Percentiles rank a stretch among this genome's conserved stretches.
phyloP scores from a whole-genome alignment of 1,140 invertebrate species.

The Vanessa tameamea region DNA sequence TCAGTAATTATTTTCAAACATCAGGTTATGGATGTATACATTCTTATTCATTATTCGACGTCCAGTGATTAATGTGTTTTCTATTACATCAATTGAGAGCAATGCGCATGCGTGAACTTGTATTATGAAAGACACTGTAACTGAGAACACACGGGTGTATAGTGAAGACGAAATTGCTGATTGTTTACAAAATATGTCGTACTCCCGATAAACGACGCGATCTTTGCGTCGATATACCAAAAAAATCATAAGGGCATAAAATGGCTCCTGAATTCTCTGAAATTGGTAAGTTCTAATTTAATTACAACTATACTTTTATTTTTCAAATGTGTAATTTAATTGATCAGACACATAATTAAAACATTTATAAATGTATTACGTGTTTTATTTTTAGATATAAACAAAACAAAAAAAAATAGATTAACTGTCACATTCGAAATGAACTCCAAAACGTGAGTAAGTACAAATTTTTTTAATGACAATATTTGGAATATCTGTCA shows the following conservation, averaged over 20 bases:
- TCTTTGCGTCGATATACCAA: background rate
- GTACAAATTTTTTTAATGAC: constrained; percentile 46
- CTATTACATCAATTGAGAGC: constrained; percentile 67
- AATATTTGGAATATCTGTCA: background rate
- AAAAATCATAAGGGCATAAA: background rate
- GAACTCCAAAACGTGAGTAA: constrained; percentile 74
- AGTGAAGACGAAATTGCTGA: constrained; percentile 24
- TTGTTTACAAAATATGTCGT: constrained; percentile 24
- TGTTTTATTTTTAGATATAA: constrained; percentile 48
- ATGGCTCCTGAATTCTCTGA: constrained; percentile 8
- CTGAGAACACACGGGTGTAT: constrained; percentile 52
- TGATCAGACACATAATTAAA: no score
- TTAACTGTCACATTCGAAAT: constrained; percentile 47
- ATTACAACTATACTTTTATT: background rate
- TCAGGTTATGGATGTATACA: constrained; percentile 45
- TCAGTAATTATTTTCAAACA: constrained; percentile 65
- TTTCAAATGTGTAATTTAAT: background rate
- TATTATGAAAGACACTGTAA: constrained; percentile 65
- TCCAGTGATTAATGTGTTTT: constrained; percentile 69
- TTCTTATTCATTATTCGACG: constrained; percentile 42
- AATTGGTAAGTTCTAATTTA: constrained; percentile 7
- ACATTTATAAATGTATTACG: no score
- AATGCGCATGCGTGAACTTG: constrained; percentile 67
- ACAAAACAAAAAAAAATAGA: constrained; percentile 29
- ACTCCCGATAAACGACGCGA: constrained; percentile 2